Conservation (phyloP, 2,888 invertebrate species). For the Rhamnusium bicolor region DNA sequence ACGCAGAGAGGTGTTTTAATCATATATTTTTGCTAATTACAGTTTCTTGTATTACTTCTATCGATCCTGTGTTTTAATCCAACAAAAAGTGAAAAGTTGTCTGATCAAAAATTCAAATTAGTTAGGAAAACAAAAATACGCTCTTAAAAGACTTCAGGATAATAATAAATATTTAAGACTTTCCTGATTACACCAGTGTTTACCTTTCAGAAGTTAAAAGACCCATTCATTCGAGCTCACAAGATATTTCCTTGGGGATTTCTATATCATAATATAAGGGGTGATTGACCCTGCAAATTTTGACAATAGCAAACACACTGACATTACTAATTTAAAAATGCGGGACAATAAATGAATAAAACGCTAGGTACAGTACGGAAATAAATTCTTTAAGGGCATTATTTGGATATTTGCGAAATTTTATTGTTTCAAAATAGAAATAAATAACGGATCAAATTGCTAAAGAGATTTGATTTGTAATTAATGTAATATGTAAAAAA, state of each 20-base stretch:
- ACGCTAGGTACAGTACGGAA: neutral
- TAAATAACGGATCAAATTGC: too few species aligned
- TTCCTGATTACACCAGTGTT: constrained; percentile 30
- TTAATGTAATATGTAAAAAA: too few species aligned
- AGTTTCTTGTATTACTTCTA: too few species aligned
- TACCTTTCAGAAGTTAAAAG: constrained; percentile 37
- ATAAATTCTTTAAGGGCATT: too few species aligned
- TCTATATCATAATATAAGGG: constrained; percentile 23
- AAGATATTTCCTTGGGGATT: constrained; percentile 32
- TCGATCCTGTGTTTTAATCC: neutral
- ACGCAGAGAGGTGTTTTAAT: too few species aligned
- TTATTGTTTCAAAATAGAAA: too few species aligned
- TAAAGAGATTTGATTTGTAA: too few species aligned
- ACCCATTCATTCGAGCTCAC: constrained; percentile 34
- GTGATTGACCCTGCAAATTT: constrained; percentile 37
- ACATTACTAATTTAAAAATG: constrained; percentile 23
- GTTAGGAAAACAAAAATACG: constrained; percentile 7
- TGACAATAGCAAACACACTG: constrained; percentile 5
- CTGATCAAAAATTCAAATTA: constrained; percentile 33
- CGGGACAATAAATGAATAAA: constrained; percentile 3
- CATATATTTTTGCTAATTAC: too few species aligned
- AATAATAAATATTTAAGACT: constrained; percentile 31
- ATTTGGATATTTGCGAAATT: too few species aligned
- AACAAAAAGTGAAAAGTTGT: neutral
- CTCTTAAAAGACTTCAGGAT: neutral